A percentile compares a stretch with the other conserved stretches of the same genome.
Evolutionary conservation across 2,113 vertebrate genomes (phyloP).

Genomic region (human (Homo sapiens)): DNA sequence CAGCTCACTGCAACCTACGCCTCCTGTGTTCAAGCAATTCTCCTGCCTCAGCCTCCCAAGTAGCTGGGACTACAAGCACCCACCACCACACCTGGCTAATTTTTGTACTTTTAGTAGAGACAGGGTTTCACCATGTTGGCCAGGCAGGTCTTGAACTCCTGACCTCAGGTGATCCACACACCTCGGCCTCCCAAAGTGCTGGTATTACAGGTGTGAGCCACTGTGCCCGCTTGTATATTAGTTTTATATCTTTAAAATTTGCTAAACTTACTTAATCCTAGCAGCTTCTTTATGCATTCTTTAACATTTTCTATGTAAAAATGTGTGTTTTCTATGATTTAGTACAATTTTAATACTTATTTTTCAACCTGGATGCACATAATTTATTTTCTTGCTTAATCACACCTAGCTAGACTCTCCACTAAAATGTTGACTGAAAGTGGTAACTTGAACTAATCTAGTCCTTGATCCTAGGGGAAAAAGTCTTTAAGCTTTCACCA

Average conservation of each 20-base stretch:
- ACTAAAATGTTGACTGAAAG: neutral
- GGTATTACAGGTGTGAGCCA: no score
- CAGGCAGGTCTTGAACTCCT: no score
- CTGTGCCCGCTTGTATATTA: accelerated
- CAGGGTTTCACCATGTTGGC: no score
- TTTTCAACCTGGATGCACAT: neutral
- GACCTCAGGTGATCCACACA: no score
- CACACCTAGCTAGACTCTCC: neutral
- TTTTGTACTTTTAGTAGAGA: no score
- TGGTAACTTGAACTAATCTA: neutral
- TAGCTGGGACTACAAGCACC: no score
- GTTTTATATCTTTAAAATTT: neutral
- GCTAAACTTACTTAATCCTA: neutral
- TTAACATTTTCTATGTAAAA: neutral
- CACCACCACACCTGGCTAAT: no score
- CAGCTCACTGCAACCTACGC: no score
- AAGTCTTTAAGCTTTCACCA: neutral
- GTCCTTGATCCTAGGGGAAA: neutral
- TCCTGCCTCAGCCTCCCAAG: no score
- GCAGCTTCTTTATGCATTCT: neutral
- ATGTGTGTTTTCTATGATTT: neutral
- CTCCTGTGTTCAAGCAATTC: no score
- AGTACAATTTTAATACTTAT: neutral
- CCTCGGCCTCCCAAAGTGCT: no score
- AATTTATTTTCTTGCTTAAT: neutral